phyloP scores from a whole-genome alignment of 1,140 invertebrate species.

The Hycleus phaleratus region DNA sequence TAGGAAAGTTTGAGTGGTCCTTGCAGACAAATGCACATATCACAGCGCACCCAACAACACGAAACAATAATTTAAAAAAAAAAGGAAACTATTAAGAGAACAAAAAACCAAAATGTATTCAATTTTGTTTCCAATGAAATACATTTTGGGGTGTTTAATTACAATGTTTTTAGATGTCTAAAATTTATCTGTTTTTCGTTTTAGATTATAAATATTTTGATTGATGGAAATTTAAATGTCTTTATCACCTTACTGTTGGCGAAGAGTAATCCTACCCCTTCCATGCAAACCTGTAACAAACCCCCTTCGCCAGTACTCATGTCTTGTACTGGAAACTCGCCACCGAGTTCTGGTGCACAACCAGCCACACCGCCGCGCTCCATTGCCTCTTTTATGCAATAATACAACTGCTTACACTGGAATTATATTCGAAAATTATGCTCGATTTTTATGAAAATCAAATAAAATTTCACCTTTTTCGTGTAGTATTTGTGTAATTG shows the following conservation, averaged over 20 bases:
- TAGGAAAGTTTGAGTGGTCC: conserved; percentile 68
- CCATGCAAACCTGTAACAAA: conserved; percentile 97
- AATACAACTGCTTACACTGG: conserved; percentile 97
- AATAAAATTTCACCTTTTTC: conserved; percentile 69
- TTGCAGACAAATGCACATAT: conserved; percentile 48
- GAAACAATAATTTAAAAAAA: conserved; percentile 16
- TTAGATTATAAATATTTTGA: neutral
- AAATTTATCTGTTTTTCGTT: neutral
- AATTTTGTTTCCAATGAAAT: neutral
- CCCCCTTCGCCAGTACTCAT: conserved; percentile 94
- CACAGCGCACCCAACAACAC: conserved; percentile 39
- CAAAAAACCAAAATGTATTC: conserved; percentile 8
- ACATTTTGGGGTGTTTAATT: conserved; percentile 3
- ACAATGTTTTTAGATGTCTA: neutral
- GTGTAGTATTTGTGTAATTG: conserved; percentile 99
- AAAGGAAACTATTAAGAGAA: conserved; percentile 3
- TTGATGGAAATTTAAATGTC: neutral
- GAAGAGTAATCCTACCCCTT: conserved; percentile 96
- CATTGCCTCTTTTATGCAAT: conserved; percentile 98
- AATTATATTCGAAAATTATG: conserved; percentile 16
- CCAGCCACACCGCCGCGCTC: conserved; percentile 83
- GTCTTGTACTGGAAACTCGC: conserved; percentile 98
- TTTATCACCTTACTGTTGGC: conserved; percentile 93
- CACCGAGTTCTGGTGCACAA: conserved; percentile 84
- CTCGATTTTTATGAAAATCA: neutral